phyloP scores from a whole-genome alignment of 2,113 vertebrate species.

The Plotosus lineatus region DNA sequence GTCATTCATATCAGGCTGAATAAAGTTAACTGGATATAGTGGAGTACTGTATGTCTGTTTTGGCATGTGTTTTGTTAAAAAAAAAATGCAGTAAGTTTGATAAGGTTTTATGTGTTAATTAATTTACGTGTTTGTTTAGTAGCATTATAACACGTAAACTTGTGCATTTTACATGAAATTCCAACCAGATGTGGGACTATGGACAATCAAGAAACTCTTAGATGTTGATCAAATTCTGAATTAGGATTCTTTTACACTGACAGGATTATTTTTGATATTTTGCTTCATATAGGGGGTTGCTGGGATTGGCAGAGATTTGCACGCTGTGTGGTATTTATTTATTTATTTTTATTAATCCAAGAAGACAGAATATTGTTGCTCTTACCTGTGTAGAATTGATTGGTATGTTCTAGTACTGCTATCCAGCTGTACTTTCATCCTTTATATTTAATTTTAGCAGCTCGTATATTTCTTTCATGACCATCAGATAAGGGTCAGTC shows the following conservation, averaged over 20 bases:
- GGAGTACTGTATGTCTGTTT: not conserved
- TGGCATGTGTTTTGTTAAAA: not conserved
- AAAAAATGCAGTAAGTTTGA: not conserved
- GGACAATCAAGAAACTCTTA: too few relatives aligned
- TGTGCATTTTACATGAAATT: too few relatives aligned
- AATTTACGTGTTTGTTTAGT: too few relatives aligned
- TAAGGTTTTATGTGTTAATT: not conserved
- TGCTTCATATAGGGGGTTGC: too few relatives aligned
- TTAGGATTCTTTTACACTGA: too few relatives aligned
- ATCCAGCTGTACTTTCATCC: not conserved
- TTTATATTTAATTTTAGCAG: not conserved
- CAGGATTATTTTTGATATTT: too few relatives aligned
- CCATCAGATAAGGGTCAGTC: not conserved
- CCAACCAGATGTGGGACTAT: too few relatives aligned
- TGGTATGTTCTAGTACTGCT: not conserved
- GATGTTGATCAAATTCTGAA: too few relatives aligned
- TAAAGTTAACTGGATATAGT: slow-evolving; percentile 34
- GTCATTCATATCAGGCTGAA: slow-evolving; percentile 54
- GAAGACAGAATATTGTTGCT: not conserved
- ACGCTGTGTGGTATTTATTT: too few relatives aligned
- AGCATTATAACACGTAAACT: too few relatives aligned
- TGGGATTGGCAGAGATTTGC: too few relatives aligned
- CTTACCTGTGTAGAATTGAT: not conserved
- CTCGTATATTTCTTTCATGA: not conserved
- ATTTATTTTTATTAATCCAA: not conserved